These are phyloP conservation scores for Spodoptera litura DNA, from an alignment of 1,140 invertebrate genomes.

Conservation along the genomic window DNA sequence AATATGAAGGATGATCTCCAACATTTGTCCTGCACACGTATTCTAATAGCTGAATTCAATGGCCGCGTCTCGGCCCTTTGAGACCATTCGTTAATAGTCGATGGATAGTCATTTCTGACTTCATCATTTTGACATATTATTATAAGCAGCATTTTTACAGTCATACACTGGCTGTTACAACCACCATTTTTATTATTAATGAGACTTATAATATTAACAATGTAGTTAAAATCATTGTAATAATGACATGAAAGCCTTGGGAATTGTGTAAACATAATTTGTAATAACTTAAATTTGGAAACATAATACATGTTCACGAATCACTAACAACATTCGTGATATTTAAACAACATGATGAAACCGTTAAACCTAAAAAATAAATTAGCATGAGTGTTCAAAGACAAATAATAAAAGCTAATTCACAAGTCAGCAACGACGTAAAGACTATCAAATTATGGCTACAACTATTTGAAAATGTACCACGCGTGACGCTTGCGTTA, in stretches of 20 bases:
- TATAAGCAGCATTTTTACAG: slow-evolving; percentile 46
- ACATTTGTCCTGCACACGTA: slow-evolving; percentile 61
- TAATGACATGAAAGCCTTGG: slow-evolving; percentile 38
- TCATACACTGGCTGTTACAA: slow-evolving; percentile 5
- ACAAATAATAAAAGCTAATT: slow-evolving; percentile 79
- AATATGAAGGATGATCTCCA: slow-evolving; percentile 71
- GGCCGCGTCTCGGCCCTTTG: slow-evolving; percentile 47
- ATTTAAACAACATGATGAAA: slow-evolving; percentile 75
- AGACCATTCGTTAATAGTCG: slow-evolving; percentile 53
- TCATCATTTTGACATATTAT: slow-evolving; percentile 51
- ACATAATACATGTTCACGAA: slow-evolving; percentile 48
- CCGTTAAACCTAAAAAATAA: slow-evolving; percentile 76
- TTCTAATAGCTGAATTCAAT: slow-evolving; percentile 58
- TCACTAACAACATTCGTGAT: slow-evolving; percentile 59
- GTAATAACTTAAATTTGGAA: slow-evolving; percentile 51
- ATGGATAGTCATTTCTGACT: slow-evolving; percentile 50
- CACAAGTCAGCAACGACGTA: slow-evolving; percentile 72
- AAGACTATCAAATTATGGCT: slow-evolving; percentile 79
- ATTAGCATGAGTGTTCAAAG: slow-evolving; percentile 71
- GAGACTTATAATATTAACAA: slow-evolving; percentile 19
- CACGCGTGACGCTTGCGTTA: slow-evolving; percentile 79
- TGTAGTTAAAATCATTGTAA: slow-evolving; percentile 18
- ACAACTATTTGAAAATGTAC: slow-evolving; percentile 80
- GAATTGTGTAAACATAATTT: slow-evolving; percentile 51
- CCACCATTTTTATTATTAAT: slow-evolving; percentile 2